Conservation (phyloP, 2,113 vertebrate species). For the Neoarius graeffei region DNA sequence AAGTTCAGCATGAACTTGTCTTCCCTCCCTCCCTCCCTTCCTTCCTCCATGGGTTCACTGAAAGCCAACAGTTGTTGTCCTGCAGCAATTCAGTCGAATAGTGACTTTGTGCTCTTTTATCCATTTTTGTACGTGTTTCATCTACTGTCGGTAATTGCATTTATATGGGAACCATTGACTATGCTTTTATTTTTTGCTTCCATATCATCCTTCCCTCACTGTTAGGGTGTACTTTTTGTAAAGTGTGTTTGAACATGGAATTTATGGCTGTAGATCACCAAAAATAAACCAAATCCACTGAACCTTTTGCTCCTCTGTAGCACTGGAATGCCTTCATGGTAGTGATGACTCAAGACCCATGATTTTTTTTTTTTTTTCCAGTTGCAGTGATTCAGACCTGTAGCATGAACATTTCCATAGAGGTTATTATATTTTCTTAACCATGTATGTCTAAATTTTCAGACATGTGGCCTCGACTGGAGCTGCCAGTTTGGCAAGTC, state of each 20-base stretch:
- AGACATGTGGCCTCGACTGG: constrained; percentile 29
- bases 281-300: neutral
- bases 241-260: neutral
- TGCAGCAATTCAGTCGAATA: constrained; percentile 6
- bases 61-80: constrained; percentile 20
- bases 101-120: constrained; percentile 14
- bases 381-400: neutral
- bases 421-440: neutral
- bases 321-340: neutral
- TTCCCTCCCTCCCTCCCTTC: constrained; percentile 25
- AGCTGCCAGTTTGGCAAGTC: constrained; percentile 41
- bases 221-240: neutral
- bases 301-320: neutral
- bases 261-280: neutral
- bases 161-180: neutral
- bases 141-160: neutral
- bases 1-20: constrained; percentile 35
- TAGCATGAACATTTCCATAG: neutral
- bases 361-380: neutral
- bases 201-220: neutral
- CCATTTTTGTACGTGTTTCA: constrained; percentile 1
- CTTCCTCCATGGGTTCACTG: constrained; percentile 38
- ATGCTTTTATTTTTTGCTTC: neutral
- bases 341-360: neutral
- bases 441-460: constrained; percentile 9